phyloP scores from a whole-genome alignment of 2,888 invertebrate species.

The Neoscelio sp. region DNA sequence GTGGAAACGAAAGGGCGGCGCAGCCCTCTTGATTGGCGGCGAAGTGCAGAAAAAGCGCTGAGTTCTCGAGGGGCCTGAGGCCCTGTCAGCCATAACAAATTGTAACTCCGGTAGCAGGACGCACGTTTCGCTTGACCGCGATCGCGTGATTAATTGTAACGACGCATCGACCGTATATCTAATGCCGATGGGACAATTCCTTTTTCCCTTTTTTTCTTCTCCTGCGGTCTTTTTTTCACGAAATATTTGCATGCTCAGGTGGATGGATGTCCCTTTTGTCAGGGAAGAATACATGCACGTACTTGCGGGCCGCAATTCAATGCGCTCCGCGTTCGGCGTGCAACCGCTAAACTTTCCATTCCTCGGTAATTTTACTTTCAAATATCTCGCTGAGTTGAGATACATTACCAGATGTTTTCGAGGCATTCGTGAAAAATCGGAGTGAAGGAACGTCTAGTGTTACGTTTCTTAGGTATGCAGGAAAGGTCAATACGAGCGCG shows the following conservation, averaged over 20 bases:
- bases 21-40: slow-evolving; percentile 59
- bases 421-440: slow-evolving; percentile 54
- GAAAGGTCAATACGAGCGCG: slow-evolving; percentile 48
- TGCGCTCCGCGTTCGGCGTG: slow-evolving; percentile 34
- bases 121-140: slow-evolving; percentile 73
- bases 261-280: slow-evolving; percentile 75
- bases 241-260: slow-evolving; percentile 80
- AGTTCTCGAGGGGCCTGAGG: slow-evolving; percentile 60
- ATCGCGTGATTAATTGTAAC: slow-evolving; percentile 80
- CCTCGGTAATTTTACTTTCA: slow-evolving; percentile 78
- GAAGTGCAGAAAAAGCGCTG: slow-evolving; percentile 59
- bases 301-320: slow-evolving; percentile 61
- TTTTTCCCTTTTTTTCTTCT: slow-evolving; percentile 60
- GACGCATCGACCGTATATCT: slow-evolving; percentile 71
- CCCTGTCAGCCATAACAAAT: slow-evolving; percentile 82
- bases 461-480: slow-evolving; percentile 37
- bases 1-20: slow-evolving; percentile 22
- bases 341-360: slow-evolving; percentile 73
- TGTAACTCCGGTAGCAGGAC: slow-evolving; percentile 78
- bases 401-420: slow-evolving; percentile 50
- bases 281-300: slow-evolving; percentile 47
- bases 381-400: slow-evolving; percentile 69
- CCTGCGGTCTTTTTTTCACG: slow-evolving; percentile 55
- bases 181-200: slow-evolving; percentile 70
- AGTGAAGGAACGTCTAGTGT: slow-evolving; percentile 31